Evolutionary conservation across 2,113 vertebrate genomes (phyloP).

Genomic region (Trinectes maculatus): DNA sequence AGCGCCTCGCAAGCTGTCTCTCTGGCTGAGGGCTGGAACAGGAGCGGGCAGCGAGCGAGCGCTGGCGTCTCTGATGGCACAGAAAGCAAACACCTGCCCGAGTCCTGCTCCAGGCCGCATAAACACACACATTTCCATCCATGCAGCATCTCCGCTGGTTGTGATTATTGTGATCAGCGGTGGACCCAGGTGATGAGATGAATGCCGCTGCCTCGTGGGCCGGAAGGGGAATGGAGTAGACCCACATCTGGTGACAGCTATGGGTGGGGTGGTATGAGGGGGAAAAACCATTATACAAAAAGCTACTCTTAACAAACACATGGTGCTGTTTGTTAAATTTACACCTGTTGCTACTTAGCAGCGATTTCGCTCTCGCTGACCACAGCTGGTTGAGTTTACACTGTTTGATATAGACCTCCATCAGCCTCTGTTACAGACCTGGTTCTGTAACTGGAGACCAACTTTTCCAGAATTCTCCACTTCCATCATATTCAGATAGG

Average conservation of each 20-base stretch:
- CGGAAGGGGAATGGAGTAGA: constrained; percentile 21
- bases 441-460: too few species aligned
- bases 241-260: constrained; percentile 20
- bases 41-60: constrained; percentile 59
- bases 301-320: constrained; percentile 37
- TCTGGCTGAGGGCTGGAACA: constrained; percentile 73
- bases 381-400: constrained; percentile 11
- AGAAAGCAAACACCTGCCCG: constrained; percentile 77
- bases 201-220: constrained; percentile 16
- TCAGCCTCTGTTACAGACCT: neutral
- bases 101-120: constrained; percentile 70
- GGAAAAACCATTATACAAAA: constrained; percentile 41
- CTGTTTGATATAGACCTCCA: neutral
- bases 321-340: constrained; percentile 39
- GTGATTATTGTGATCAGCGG: constrained; percentile 71
- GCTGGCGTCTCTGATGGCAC: constrained; percentile 65
- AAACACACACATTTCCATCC: constrained; percentile 69
- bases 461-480: too few species aligned
- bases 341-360: constrained; percentile 45
- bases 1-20: constrained; percentile 77
- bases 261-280: constrained; percentile 31
- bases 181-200: constrained; percentile 60
- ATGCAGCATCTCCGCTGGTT: constrained; percentile 55
- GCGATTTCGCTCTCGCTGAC: constrained; percentile 25
- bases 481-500: too few species aligned